Percentiles rank a stretch among this genome's conserved stretches.
Conservation (phyloP, 2,888 invertebrate genomes). For the Dioctria linearis region DNA sequence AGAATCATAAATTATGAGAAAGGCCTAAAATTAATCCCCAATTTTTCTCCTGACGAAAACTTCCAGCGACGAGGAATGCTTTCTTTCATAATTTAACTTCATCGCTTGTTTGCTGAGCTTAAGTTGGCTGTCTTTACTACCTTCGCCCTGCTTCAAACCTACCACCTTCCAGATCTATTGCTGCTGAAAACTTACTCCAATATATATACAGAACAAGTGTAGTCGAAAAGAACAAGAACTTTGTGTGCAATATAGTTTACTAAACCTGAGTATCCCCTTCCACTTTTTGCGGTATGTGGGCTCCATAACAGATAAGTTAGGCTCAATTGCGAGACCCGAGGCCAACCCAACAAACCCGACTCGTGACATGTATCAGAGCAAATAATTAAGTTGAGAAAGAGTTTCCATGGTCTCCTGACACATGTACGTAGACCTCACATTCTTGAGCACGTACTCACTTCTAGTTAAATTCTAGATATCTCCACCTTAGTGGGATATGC, state of each 20-base stretch:
- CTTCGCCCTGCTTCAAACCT: not conserved
- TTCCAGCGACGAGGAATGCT: conserved; percentile 14
- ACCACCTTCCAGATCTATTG: not conserved
- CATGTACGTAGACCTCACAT: conserved; percentile 25
- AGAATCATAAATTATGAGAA: conserved; percentile 18
- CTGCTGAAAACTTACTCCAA: not conserved
- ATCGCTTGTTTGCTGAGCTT: conserved; percentile 17
- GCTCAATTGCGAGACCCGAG: conserved; percentile 27
- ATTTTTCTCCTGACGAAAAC: conserved; percentile 18
- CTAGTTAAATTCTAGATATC: conserved; percentile 32
- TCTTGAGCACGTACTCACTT: conserved; percentile 41
- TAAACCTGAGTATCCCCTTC: not conserved
- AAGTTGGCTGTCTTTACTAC: conserved; percentile 18
- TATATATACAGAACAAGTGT: not conserved
- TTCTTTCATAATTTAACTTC: conserved; percentile 40
- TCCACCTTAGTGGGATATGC: conserved; percentile 12
- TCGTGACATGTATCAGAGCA: conserved; percentile 39
- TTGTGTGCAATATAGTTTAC: not conserved
- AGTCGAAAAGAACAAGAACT: not conserved
- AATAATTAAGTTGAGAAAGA: conserved; percentile 42
- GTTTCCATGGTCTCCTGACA: conserved; percentile 36
- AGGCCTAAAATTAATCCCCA: conserved; percentile 37
- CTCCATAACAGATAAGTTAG: conserved; percentile 16
- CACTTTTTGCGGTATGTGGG: not conserved
- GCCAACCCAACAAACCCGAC: conserved; percentile 17